Evolutionary conservation across 1,140 invertebrate genomes (phyloP).

Genomic region (Manduca sexta): DNA sequence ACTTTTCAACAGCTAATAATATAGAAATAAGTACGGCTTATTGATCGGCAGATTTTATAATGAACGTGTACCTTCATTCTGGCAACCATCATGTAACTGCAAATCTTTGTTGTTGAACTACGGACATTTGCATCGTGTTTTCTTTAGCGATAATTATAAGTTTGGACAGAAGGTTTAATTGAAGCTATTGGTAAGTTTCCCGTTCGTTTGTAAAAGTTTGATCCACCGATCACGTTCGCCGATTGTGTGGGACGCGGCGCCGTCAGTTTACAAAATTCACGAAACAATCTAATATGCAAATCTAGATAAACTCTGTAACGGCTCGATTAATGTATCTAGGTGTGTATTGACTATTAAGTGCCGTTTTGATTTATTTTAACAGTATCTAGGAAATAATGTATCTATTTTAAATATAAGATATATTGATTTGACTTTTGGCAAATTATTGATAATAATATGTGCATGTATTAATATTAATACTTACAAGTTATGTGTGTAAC

Average conservation of each 20-base stretch:
- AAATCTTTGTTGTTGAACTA: not conserved
- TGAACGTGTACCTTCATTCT: not conserved
- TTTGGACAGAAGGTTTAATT: conserved; percentile 17
- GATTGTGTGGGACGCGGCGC: conserved; percentile 6
- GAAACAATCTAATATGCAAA: conserved; percentile 35
- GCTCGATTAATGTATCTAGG: conserved; percentile 1
- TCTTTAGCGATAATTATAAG: too few relatives aligned
- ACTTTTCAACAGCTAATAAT: too few relatives aligned
- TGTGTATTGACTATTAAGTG: too few relatives aligned
- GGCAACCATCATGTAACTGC: not conserved
- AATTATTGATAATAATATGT: not conserved
- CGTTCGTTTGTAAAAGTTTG: conserved; percentile 17
- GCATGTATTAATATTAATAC: not conserved
- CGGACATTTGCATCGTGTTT: too few relatives aligned
- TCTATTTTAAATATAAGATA: too few relatives aligned
- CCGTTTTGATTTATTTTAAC: not conserved
- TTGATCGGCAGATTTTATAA: too few relatives aligned
- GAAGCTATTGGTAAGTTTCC: conserved; percentile 11
- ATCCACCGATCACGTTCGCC: conserved; percentile 12
- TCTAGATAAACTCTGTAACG: conserved; percentile 28
- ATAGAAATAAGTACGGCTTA: too few relatives aligned
- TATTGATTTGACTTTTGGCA: too few relatives aligned
- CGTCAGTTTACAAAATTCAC: conserved; percentile 26
- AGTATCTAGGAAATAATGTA: too few relatives aligned
- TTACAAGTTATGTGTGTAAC: not conserved